Conservation (phyloP, 2,888 invertebrate species). For the Pyrochroa serraticornis region DNA sequence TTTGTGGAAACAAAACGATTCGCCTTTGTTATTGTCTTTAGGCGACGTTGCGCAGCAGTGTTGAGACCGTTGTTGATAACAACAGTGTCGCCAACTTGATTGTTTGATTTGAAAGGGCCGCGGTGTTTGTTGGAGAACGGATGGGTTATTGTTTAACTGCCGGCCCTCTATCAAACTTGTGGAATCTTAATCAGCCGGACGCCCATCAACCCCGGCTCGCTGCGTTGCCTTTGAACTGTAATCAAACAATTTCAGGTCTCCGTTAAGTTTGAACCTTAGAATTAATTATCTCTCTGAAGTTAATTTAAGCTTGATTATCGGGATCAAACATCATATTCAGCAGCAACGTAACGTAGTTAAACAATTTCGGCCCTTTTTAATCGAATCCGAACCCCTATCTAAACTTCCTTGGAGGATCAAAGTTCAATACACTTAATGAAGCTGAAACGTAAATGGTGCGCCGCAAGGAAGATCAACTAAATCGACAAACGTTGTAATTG, state of each 20-base stretch:
- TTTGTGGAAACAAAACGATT: no score
- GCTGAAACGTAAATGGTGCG: no score
- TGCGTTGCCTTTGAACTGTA: slow-evolving; percentile 28
- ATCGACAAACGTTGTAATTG: no score
- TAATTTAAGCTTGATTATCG: slow-evolving; percentile 25
- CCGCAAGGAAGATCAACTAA: no score
- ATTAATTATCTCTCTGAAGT: slow-evolving; percentile 24
- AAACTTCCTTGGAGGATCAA: no score
- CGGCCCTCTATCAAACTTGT: slow-evolving; percentile 26
- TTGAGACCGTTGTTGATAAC: no score
- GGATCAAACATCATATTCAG: slow-evolving; percentile 20
- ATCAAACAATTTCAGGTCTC: slow-evolving; percentile 27
- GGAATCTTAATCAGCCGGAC: slow-evolving; percentile 28
- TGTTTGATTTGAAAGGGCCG: slow-evolving; percentile 6
- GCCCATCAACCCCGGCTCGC: slow-evolving; percentile 26
- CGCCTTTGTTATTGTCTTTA: no score
- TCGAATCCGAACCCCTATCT: no score
- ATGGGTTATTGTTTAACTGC: slow-evolving; percentile 19
- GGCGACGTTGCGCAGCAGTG: no score
- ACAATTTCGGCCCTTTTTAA: not conserved
- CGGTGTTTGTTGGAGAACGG: slow-evolving; percentile 19
- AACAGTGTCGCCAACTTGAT: no score
- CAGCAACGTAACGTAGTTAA: slow-evolving; percentile 6
- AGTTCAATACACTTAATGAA: no score
- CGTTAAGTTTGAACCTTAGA: slow-evolving; percentile 25